Evolutionary conservation across 2,888 invertebrate species (phyloP).

Genomic region (Trachelus troglodyta): DNA sequence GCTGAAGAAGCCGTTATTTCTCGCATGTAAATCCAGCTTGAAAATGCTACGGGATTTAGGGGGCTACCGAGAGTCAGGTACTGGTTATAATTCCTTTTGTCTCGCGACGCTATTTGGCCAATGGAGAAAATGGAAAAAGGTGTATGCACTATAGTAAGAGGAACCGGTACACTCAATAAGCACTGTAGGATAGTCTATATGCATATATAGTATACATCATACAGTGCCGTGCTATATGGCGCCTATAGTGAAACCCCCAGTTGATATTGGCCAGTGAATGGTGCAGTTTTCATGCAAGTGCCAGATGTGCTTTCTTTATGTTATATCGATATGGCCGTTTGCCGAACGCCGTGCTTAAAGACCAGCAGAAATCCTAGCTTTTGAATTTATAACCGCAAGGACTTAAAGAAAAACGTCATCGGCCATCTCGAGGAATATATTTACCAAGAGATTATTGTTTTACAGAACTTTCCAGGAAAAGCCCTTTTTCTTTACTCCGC

Average conservation of each 20-base stretch:
- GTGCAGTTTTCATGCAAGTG: conserved; percentile 29
- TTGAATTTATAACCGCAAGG: background rate
- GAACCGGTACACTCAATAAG: background rate
- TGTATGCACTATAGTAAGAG: background rate
- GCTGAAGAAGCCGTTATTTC: background rate
- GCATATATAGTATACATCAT: background rate
- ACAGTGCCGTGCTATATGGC: background rate
- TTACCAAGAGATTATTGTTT: background rate
- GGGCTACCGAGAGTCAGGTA: background rate
- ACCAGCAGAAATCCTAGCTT: background rate
- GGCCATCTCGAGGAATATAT: background rate
- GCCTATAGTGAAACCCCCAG: background rate
- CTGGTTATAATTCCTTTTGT: background rate
- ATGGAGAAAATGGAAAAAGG: background rate
- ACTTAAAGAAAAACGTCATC: background rate
- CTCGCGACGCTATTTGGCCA: background rate
- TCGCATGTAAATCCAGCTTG: background rate
- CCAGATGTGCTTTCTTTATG: conserved; percentile 43
- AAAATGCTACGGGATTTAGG: background rate
- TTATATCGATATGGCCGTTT: conserved; percentile 31
- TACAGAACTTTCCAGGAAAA: background rate
- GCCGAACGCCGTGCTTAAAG: conserved; percentile 6
- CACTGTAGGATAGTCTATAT: background rate
- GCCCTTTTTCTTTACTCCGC: background rate
- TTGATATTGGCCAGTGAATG: conserved; percentile 31